Conservation (phyloP, 1,140 invertebrate genomes). For the Trissolcus basalis region DNA sequence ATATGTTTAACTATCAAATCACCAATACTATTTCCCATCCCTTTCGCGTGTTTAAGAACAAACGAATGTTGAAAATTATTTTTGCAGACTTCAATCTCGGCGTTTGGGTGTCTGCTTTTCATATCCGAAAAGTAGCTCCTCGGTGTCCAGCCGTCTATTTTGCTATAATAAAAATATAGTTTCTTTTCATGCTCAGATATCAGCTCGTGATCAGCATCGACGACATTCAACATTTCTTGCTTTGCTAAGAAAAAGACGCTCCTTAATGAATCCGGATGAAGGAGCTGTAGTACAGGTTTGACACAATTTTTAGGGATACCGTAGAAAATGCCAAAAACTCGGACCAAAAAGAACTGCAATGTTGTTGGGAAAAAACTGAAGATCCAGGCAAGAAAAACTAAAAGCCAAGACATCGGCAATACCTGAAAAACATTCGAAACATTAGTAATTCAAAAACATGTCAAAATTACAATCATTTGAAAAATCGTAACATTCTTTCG, state of each 20-base stretch:
- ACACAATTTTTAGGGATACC: slow-evolving; percentile 72
- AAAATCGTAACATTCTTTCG: too few species aligned
- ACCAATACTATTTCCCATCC: slow-evolving; percentile 80
- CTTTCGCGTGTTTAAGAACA: slow-evolving; percentile 80
- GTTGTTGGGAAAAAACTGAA: slow-evolving; percentile 79
- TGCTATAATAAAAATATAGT: slow-evolving; percentile 86
- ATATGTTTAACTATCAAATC: slow-evolving; percentile 76
- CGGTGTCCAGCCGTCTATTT: slow-evolving; percentile 86
- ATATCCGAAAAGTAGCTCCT: slow-evolving; percentile 80
- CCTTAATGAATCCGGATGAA: slow-evolving; percentile 75
- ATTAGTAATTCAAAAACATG: too few species aligned
- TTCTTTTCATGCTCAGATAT: slow-evolving; percentile 77
- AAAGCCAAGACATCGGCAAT: slow-evolving; percentile 76
- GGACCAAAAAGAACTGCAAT: slow-evolving; percentile 75
- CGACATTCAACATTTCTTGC: slow-evolving; percentile 80
- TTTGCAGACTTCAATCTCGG: slow-evolving; percentile 81
- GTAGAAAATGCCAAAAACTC: slow-evolving; percentile 75
- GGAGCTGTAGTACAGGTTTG: slow-evolving; percentile 75
- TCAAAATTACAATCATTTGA: slow-evolving; percentile 14
- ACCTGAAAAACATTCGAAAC: slow-evolving; percentile 53
- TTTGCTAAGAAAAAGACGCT: slow-evolving; percentile 79
- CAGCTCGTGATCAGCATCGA: slow-evolving; percentile 78
- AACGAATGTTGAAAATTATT: slow-evolving; percentile 84
- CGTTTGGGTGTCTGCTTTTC: slow-evolving; percentile 78
- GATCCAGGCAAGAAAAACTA: slow-evolving; percentile 78